These are phyloP conservation scores for Notocelia uddmanniana DNA, from an alignment of 2,888 invertebrate species.

Conservation along the genomic window DNA sequence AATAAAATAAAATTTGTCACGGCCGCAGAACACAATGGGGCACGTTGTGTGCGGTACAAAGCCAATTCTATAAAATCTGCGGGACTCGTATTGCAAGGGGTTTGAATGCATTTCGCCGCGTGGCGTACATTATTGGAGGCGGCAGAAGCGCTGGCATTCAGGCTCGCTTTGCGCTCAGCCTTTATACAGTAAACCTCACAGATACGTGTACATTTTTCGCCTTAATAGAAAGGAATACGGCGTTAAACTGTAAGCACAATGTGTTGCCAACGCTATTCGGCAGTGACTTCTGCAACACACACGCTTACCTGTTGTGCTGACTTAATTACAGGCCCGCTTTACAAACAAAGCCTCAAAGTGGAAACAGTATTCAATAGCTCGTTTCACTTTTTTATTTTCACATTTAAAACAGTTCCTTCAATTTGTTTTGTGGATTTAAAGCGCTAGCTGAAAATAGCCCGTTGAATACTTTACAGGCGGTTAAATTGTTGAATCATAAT, in stretches of 20 bases:
- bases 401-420: constrained; percentile 17
- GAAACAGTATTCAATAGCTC: constrained; percentile 55
- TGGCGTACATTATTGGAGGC: constrained; percentile 59
- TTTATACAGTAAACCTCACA: constrained; percentile 5
- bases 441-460: constrained; percentile 9
- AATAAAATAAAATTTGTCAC: constrained; percentile 72
- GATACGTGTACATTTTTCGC: no score
- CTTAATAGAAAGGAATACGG: no score
- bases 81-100: constrained; percentile 70
- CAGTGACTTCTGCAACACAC: constrained; percentile 35
- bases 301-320: constrained; percentile 59
- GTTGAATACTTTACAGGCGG: background rate
- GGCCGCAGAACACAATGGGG: constrained; percentile 67
- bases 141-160: constrained; percentile 48
- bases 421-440: constrained; percentile 17
- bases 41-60: constrained; percentile 68
- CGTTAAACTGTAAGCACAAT: no score
- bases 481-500: constrained; percentile 2
- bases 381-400: constrained; percentile 49
- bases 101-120: constrained; percentile 76
- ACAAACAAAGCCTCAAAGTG: constrained; percentile 60
- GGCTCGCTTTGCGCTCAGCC: constrained; percentile 41
- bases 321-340: constrained; percentile 53
- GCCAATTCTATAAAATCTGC: constrained; percentile 78
- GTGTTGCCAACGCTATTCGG: background rate